Conservation (phyloP, 2,888 invertebrate species). For the Toxonevra muliebris region DNA sequence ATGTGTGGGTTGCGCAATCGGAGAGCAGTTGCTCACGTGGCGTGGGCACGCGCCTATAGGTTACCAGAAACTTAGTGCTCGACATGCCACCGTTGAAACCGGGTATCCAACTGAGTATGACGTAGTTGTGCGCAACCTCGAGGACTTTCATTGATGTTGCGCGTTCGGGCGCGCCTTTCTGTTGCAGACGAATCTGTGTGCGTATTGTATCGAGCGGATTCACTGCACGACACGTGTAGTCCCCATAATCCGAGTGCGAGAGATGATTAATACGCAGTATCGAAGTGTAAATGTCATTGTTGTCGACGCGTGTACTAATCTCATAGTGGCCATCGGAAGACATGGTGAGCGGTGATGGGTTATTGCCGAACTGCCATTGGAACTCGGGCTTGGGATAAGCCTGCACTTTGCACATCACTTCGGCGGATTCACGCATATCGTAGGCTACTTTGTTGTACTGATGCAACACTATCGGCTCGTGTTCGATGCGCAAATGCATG, state of each 20-base stretch:
- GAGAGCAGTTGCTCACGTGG: slow-evolving; percentile 70
- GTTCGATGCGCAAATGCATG: slow-evolving; percentile 91
- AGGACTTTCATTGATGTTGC: slow-evolving; percentile 77
- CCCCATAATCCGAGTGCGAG: slow-evolving; percentile 85
- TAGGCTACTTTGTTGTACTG: slow-evolving; percentile 89
- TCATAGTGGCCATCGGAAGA: slow-evolving; percentile 88
- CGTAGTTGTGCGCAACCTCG: slow-evolving; percentile 80
- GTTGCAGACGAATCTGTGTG: slow-evolving; percentile 82
- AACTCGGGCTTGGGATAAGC: slow-evolving; percentile 93
- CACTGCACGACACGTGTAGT: slow-evolving; percentile 87
- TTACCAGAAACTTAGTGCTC: slow-evolving; percentile 87
- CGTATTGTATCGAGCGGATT: slow-evolving; percentile 84
- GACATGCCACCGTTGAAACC: slow-evolving; percentile 90
- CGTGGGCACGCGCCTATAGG: slow-evolving; percentile 75
- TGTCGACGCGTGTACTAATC: slow-evolving; percentile 80
- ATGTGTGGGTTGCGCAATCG: slow-evolving; percentile 66
- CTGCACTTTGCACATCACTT: slow-evolving; percentile 87
- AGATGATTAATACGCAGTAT: slow-evolving; percentile 78
- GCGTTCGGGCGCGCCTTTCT: slow-evolving; percentile 86
- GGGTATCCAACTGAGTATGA: slow-evolving; percentile 85
- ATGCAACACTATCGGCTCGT: slow-evolving; percentile 86
- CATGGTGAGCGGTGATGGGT: slow-evolving; percentile 77
- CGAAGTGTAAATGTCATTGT: slow-evolving; percentile 86
- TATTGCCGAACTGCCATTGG: slow-evolving; percentile 86
- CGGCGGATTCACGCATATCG: slow-evolving; percentile 83